Base-by-base conservation (phyloP, 1,140 invertebrate genomes). In the Zaprionus ghesquierei region DNA sequence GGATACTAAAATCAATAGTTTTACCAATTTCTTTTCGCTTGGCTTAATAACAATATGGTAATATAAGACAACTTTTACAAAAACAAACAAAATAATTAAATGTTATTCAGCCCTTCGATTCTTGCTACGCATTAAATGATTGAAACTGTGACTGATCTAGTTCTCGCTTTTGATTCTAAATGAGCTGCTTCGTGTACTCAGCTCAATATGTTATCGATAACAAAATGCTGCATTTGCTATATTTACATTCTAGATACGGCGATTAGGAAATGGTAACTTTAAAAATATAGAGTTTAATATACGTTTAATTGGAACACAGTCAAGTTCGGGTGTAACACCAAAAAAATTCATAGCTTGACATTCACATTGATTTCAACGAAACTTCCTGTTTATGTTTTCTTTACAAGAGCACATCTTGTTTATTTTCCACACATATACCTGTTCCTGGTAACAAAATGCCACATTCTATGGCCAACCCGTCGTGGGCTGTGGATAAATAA, bases 401-500 rank as follows among this genome's bases (percentile, higher is more conserved):
- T 59, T 41, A 23, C 31, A 56, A 56, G 22, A 29, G 22, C 18
- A 15, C 13, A 56, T 2, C 61, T 20, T 53, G 41, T 27, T 59
- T 35, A 51, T 61, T 44, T 18, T 46, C 18, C 18, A 6, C 41
- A 22, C 18, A 46, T 9, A 15, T 23, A 58, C 61, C 46, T 72
- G 35, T 60, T 60, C 62, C 64, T 31, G 62, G 59, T 56, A 77
- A 74, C 84, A 29, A 44, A 62, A 68, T 68, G 31, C 12, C 41
- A 71, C 46, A 63, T 68, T 63, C 58, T 50, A 60, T 66, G 56
- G 13, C n/a, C 29, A 15, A 63, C 5, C 13, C 29, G 23, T 27
- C 44, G 44, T 68, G 63, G 46, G 41, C 58, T 18, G 53, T 53
- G 46, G 20, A 50, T 55, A 85, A 85, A 85, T 86, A 86, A 86